Evolutionary conservation across 2,888 invertebrate genomes (phyloP).

Genomic region (Labia minor): DNA sequence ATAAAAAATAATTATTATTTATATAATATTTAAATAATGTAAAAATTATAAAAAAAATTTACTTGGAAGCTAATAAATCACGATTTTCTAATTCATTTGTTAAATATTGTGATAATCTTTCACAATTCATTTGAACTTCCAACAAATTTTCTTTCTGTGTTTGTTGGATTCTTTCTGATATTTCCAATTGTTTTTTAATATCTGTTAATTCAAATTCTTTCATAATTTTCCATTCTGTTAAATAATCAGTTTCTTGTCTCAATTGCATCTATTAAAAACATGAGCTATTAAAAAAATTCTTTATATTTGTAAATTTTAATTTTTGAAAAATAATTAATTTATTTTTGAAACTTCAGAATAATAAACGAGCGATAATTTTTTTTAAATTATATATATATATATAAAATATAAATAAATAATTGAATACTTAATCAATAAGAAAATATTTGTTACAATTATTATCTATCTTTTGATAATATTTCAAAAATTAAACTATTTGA

Average conservation of each 20-base stretch:
- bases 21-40: not conserved
- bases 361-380: no score
- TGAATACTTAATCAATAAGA: no score
- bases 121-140: not conserved
- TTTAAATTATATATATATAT: no score
- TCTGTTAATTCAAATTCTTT: not conserved
- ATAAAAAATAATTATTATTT: not conserved
- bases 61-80: not conserved
- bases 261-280: not conserved
- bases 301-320: no score
- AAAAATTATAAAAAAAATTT: not conserved
- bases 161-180: not conserved
- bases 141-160: not conserved
- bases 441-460: no score
- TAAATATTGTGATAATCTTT: not conserved
- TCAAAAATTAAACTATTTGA: no score
- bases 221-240: not conserved
- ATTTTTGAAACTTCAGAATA: no score
- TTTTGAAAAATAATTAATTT: no score
- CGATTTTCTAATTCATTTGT: not conserved
- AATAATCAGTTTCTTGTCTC: not conserved
- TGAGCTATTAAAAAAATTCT: no score
- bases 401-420: no score
- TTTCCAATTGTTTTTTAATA: not conserved
- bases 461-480: no score